Conservation (phyloP, 1,140 invertebrate genomes). For the Atta colombica region DNA sequence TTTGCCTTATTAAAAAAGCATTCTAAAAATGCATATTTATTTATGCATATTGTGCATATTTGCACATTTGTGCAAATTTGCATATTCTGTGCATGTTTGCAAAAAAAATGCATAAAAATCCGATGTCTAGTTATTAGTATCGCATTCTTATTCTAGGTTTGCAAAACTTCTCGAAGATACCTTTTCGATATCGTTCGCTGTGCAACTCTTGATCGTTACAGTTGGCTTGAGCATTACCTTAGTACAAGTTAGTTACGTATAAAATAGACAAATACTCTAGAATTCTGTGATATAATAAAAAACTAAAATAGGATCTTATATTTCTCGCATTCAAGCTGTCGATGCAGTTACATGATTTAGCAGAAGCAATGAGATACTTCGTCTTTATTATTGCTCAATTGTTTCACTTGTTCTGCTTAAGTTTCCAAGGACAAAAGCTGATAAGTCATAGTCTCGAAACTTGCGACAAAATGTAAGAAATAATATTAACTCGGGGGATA, state of each 20-base stretch:
- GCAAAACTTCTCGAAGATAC: constrained; percentile 9
- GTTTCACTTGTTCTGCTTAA: constrained; percentile 31
- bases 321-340: neutral
- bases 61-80: no score
- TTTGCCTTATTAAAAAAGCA: no score
- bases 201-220: constrained; percentile 19
- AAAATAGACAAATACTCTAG: neutral
- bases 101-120: no score
- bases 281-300: neutral
- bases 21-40: no score
- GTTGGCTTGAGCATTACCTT: constrained; percentile 15
- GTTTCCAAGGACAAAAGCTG: constrained; percentile 22
- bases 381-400: constrained; percentile 54
- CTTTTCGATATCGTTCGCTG: neutral
- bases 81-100: no score
- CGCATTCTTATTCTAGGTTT: neutral
- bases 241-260: constrained; percentile 26
- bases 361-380: constrained; percentile 37
- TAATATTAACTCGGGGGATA: neutral
- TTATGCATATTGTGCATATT: no score
- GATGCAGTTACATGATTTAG: neutral
- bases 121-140: neutral
- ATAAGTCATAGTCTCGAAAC: constrained; percentile 24
- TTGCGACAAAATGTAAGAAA: constrained; percentile 26
- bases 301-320: neutral